phyloP scores from a whole-genome alignment of 2,888 invertebrate species.

The Eustalomyia histrio region DNA sequence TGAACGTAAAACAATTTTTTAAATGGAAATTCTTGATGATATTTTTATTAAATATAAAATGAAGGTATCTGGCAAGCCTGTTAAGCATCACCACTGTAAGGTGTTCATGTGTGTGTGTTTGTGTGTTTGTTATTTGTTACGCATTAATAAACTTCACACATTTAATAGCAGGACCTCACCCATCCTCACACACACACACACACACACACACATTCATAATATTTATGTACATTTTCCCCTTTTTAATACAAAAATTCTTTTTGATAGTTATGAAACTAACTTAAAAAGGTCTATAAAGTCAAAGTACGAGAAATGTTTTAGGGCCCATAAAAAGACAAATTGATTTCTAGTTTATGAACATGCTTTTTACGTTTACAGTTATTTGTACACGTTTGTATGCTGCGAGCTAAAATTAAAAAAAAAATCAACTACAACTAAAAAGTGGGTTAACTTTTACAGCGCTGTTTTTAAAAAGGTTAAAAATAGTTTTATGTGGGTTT shows the following conservation, averaged over 20 bases:
- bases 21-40: no score
- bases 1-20: no score
- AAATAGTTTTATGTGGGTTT: neutral
- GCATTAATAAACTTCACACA: slow-evolving; percentile 53
- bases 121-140: slow-evolving; percentile 27
- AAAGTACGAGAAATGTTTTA: slow-evolving; percentile 44
- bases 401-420: no score
- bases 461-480: neutral
- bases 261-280: slow-evolving; percentile 23
- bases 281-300: slow-evolving; percentile 41
- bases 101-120: slow-evolving; percentile 6
- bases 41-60: no score
- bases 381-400: neutral
- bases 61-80: no score
- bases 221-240: neutral
- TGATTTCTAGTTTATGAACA: slow-evolving; percentile 43
- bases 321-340: slow-evolving; percentile 47
- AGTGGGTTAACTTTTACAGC: neutral
- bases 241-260: neutral
- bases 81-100: no score
- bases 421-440: neutral
- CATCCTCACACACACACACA: neutral
- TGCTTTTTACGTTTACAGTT: neutral
- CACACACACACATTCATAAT: neutral
- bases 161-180: slow-evolving; percentile 5